Base-by-base conservation (phyloP, 92 coral and sea anemone genomes). In the Blastomussa wellsi region DNA sequence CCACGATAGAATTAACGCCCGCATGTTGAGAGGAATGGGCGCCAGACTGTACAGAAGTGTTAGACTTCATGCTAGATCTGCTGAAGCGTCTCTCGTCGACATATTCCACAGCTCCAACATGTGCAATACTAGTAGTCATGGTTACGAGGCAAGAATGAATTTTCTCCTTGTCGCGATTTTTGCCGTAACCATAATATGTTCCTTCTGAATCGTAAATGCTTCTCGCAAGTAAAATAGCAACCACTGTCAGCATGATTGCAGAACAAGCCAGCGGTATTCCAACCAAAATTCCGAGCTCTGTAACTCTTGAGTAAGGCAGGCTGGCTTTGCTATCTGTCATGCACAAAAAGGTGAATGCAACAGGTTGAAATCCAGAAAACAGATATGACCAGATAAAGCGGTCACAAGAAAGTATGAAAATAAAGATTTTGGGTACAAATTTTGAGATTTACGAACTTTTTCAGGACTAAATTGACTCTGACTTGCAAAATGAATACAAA, bases 231-330 rank as follows among this genome's bases (percentile, higher is more conserved):
- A 94, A 89, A 14, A 90, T 68, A 39, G 87, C 89, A n/a, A 94
- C 98, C 19, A 92, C 89, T 2, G 82, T 37, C 32, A 94, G 42
- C 85, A 94, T 89, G 60, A 94, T 90, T 11, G 74, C 69, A 79
- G 90, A 89, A 84, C 95, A 94, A 24, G 86, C 78, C 80, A 92
- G 81, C 36, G 98, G 98, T 60, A 94, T 94, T 28, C 98, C 98
- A n/a, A 94, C 78, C 68, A 94, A 70, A 26, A 94, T 76, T 3
- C 92, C 89, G 12, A 94, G 93, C 55, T 94, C 98, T 47, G 93
- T 89, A 3, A 83, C 62, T 41, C 98, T 84, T 57, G 94, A 72
- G 90, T 87, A 94, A 24, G 95, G 95, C 66, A 89, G 92, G 5
- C 66, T 51, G 37, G 36, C 77, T 52, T 49, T 66, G 83, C 88